Percentiles rank a stretch among this genome's conserved stretches.
phyloP scores from a whole-genome alignment of 1,140 invertebrate genomes.

The Pseudachorutes palmiensis region DNA sequence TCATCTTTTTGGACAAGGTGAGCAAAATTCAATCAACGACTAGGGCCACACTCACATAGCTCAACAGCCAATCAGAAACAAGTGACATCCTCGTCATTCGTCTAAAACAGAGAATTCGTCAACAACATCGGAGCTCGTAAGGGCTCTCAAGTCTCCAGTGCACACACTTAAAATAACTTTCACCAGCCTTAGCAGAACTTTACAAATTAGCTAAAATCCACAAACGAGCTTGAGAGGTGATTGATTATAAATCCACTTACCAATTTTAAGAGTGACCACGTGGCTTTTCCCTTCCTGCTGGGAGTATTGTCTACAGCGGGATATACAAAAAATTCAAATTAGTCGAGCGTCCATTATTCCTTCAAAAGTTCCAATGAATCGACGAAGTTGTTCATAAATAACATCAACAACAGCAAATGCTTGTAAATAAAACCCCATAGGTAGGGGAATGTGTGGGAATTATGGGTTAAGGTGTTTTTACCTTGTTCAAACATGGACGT shows the following conservation, averaged over 20 bases:
- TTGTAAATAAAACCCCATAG: background rate
- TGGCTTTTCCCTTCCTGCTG: constrained; percentile 48
- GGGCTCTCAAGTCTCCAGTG: too few relatives aligned
- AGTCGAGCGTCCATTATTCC: too few relatives aligned
- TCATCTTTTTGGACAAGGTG: background rate
- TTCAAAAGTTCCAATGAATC: too few relatives aligned
- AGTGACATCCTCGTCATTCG: background rate
- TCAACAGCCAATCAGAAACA: background rate
- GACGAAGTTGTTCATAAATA: too few relatives aligned
- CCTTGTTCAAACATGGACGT: constrained; percentile 30
- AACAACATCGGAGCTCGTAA: too few relatives aligned
- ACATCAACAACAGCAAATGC: too few relatives aligned
- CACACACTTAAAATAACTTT: too few relatives aligned
- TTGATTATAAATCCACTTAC: constrained; percentile 36
- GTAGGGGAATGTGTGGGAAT: background rate
- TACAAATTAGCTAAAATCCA: too few relatives aligned
- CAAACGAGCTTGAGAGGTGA: background rate
- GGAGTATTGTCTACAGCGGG: constrained; percentile 27
- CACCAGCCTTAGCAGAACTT: too few relatives aligned
- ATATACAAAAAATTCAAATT: too few relatives aligned
- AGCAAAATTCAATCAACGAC: too few relatives aligned
- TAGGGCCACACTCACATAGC: background rate
- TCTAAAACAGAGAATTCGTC: background rate
- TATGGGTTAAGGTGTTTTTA: constrained; percentile 15
- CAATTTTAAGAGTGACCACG: constrained; percentile 48